Percentiles rank a stretch among this genome's conserved stretches.
phyloP scores from a whole-genome alignment of 1,140 invertebrate species.

The Philopotamus ludificatus region DNA sequence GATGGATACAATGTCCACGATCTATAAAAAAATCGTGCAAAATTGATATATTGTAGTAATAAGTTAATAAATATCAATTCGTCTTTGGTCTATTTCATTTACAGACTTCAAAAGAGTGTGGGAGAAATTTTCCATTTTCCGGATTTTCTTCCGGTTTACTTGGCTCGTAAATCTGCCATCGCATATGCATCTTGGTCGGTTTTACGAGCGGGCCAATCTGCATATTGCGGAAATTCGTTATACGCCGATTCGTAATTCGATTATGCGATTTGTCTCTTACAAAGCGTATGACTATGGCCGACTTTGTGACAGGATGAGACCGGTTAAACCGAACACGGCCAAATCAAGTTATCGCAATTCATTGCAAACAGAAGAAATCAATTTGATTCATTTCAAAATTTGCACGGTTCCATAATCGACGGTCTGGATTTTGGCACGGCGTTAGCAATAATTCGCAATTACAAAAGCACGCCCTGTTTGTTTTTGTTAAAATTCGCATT shows the following conservation, averaged over 20 bases:
- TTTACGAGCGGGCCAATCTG: neutral
- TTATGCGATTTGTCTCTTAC: neutral
- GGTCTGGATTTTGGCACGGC: too few species aligned
- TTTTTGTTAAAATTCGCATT: too few species aligned
- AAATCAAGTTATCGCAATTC: neutral
- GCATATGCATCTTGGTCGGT: neutral
- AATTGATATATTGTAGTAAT: too few species aligned
- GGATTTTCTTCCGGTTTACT: neutral
- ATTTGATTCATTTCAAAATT: too few species aligned
- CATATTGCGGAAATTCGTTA: neutral
- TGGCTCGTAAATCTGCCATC: neutral
- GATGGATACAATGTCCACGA: neutral
- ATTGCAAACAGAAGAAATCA: neutral
- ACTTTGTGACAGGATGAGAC: too few species aligned
- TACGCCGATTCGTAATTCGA: neutral
- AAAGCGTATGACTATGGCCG: too few species aligned
- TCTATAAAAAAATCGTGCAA: too few species aligned
- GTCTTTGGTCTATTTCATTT: neutral
- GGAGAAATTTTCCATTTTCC: neutral
- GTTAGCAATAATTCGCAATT: too few species aligned
- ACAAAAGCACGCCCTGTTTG: too few species aligned
- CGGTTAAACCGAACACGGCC: too few species aligned
- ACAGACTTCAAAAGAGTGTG: too few species aligned
- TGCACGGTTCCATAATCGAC: too few species aligned
- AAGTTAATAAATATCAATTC: neutral